These are phyloP conservation scores for Psilopogon haemacephalus DNA, from an alignment of 2,113 vertebrate species.

Conservation along the genomic window DNA sequence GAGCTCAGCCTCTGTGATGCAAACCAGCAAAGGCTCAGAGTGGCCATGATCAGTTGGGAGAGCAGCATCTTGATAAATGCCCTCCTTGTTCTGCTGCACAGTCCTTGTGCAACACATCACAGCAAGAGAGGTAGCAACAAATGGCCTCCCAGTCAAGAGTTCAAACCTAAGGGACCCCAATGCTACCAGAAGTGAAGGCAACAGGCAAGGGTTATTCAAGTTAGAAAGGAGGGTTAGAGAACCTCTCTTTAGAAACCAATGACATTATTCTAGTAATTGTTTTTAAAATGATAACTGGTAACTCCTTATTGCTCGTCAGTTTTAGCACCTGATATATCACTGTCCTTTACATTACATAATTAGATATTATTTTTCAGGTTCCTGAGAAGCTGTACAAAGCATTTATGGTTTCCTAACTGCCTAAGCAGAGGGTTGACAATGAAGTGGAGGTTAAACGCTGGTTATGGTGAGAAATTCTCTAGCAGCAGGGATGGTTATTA, in stretches of 20 bases:
- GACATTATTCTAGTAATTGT: neutral
- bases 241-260: neutral
- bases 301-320: neutral
- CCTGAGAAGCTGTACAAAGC: neutral
- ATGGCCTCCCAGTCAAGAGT: fast-evolving
- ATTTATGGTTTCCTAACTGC: neutral
- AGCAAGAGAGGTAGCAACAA: neutral
- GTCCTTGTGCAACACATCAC: neutral
- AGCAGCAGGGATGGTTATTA: neutral
- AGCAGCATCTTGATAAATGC: neutral
- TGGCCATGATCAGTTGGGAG: neutral
- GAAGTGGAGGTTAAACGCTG: neutral
- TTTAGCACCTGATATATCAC: neutral
- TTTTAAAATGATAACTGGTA: neutral
- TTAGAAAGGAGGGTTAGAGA: neutral
- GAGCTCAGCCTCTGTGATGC: neutral
- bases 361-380: neutral
- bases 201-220: neutral
- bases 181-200: neutral
- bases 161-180: neutral
- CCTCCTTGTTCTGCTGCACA: neutral
- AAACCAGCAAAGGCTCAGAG: neutral
- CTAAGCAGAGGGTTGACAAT: neutral
- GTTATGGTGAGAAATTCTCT: neutral
- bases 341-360: neutral